phyloP scores from a whole-genome alignment of 2,113 vertebrate genomes.

The Ailurus styani region DNA sequence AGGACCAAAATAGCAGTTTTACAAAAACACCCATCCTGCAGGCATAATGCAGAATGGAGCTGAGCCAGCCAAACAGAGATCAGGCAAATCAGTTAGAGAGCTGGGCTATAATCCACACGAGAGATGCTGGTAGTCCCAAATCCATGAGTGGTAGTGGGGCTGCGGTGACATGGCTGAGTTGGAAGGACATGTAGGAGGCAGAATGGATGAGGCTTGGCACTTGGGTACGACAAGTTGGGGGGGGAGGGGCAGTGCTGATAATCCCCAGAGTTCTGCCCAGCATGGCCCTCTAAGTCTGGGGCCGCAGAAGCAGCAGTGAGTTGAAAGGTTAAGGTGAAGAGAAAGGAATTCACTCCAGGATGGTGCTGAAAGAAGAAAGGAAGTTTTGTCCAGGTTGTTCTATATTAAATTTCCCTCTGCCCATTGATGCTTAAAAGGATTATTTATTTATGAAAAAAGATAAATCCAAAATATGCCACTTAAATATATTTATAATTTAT shows the following conservation, averaged over 20 bases:
- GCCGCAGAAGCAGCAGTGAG: not conserved
- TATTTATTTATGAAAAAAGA: not conserved
- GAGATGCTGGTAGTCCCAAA: not conserved
- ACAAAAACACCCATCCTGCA: not conserved
- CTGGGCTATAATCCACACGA: not conserved
- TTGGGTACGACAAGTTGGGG: not conserved
- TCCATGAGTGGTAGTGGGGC: rapidly evolving
- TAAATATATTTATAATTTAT: not conserved
- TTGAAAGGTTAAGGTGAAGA: not conserved
- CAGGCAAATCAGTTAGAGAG: not conserved
- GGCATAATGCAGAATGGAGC: not conserved
- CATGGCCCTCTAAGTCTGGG: not conserved
- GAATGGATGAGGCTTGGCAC: not conserved
- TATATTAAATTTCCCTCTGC: not conserved
- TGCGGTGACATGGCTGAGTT: not conserved
- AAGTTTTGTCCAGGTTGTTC: not conserved
- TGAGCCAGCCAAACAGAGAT: not conserved
- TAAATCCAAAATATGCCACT: not conserved
- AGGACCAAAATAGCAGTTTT: not conserved
- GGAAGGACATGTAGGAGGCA: not conserved
- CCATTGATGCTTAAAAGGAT: not conserved
- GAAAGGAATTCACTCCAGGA: not conserved
- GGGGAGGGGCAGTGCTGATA: rapidly evolving
- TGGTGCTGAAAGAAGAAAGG: rapidly evolving
- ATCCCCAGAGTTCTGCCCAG: not conserved